A percentile compares a stretch with the other conserved stretches of the same genome.
These are phyloP conservation scores for Cettia cetti DNA, from an alignment of 2,113 vertebrate genomes.

Conservation along the genomic window DNA sequence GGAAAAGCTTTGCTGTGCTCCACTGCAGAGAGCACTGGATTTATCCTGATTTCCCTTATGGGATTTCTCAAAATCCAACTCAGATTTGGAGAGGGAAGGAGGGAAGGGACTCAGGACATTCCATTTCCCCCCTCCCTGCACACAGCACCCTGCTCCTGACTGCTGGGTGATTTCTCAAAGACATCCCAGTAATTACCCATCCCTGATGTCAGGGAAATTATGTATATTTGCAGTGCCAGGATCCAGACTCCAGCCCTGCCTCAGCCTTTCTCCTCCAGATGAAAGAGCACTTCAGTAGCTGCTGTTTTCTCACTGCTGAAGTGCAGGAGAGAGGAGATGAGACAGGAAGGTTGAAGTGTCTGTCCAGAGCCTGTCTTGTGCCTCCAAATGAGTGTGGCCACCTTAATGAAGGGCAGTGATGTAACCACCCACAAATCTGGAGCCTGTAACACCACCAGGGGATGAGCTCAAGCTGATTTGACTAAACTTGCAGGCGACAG, in stretches of 20 bases:
- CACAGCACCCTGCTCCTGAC: neutral
- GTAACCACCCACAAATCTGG: neutral
- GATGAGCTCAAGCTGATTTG: conserved; percentile 34
- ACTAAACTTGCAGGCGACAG: neutral
- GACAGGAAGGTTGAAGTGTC: neutral
- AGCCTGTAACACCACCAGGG: neutral
- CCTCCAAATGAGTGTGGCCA: neutral
- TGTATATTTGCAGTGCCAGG: neutral
- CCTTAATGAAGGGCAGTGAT: conserved; percentile 41
- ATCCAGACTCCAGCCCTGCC: neutral
- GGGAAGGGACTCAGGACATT: neutral
- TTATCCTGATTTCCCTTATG: neutral
- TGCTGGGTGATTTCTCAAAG: neutral
- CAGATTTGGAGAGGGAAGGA: neutral
- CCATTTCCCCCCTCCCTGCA: neutral
- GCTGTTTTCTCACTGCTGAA: neutral
- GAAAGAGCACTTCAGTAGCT: neutral
- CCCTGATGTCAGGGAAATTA: neutral
- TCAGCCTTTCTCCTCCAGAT: neutral
- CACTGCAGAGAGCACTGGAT: neutral
- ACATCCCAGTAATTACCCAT: neutral
- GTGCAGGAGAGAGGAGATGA: neutral
- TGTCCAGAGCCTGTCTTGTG: neutral
- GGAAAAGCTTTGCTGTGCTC: neutral
- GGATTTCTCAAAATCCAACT: neutral